A percentile compares a stretch with the other conserved stretches of the same genome.
Evolutionary conservation across 64 coral and sea anemone genomes (phyloP).

Genomic region (Porites australiensis): DNA sequence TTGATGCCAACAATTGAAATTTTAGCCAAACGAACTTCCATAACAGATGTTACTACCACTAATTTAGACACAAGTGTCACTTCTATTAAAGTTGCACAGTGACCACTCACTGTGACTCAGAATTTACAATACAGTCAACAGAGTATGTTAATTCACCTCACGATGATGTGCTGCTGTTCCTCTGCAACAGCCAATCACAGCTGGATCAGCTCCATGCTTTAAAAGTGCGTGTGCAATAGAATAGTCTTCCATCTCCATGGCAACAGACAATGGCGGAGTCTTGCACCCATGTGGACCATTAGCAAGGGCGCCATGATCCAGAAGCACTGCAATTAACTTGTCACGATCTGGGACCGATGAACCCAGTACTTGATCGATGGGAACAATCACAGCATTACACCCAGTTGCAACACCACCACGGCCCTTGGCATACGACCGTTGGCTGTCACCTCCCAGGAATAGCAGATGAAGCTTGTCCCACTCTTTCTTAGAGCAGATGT

Average conservation of each 20-base stretch:
- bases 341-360: conserved; percentile 21
- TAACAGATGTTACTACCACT: too few relatives aligned
- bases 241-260: conserved; percentile 60
- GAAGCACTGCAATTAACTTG: conserved; percentile 54
- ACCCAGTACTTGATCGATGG: conserved; percentile 49
- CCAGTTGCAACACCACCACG: conserved; percentile 75
- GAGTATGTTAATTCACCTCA: conserved; percentile 5
- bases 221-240: conserved; percentile 48
- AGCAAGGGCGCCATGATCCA: conserved; percentile 75
- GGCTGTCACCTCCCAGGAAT: conserved; percentile 74
- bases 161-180: conserved; percentile 24
- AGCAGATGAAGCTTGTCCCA: conserved; percentile 73
- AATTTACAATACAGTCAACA: too few relatives aligned
- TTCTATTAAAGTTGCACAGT: too few relatives aligned
- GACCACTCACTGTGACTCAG: too few relatives aligned
- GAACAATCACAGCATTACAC: conserved; percentile 45
- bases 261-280: conserved; percentile 58
- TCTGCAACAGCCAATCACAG: conserved; percentile 33
- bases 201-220: conserved; percentile 69
- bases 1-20: too few relatives aligned
- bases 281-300: conserved; percentile 68
- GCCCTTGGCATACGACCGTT: conserved; percentile 45
- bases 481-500: conserved; percentile 45
- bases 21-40: too few relatives aligned
- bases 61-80: too few relatives aligned